Evolutionary conservation across 2,113 vertebrate genomes (phyloP).

Genomic region (Pedionomus torquatus): DNA sequence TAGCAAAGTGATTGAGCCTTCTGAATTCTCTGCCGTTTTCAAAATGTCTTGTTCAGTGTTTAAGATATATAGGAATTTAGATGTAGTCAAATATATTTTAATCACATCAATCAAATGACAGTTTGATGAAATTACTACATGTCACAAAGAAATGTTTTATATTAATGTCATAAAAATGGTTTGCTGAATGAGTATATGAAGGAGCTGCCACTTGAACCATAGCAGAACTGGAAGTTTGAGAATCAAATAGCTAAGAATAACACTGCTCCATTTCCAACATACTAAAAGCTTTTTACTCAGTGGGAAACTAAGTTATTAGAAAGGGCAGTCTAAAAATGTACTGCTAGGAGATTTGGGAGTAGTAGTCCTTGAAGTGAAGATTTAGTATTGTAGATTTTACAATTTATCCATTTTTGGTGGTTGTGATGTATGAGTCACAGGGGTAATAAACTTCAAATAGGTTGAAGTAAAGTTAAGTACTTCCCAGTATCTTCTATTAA

Average conservation of each 20-base stretch:
- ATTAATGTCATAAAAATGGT: conserved; percentile 28
- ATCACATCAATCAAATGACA: conserved; percentile 43
- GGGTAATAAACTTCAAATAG: conserved; percentile 79
- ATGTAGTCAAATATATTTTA: conserved; percentile 49
- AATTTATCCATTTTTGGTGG: conserved; percentile 74
- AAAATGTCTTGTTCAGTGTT: not conserved
- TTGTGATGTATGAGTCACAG: conserved; percentile 69
- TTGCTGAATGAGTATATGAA: conserved; percentile 3
- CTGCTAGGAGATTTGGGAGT: conserved; percentile 73
- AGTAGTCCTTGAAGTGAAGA: conserved; percentile 71
- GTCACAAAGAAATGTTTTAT: conserved; percentile 54
- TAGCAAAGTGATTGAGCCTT: not conserved
- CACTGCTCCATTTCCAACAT: conserved; percentile 60
- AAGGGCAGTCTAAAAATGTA: conserved; percentile 73
- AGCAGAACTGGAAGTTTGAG: conserved; percentile 63
- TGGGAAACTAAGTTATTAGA: conserved; percentile 73
- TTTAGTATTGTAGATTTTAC: conserved; percentile 75
- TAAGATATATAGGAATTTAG: conserved; percentile 16
- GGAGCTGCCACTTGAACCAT: conserved; percentile 38
- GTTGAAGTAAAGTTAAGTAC: conserved; percentile 73
- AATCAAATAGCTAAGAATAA: conserved; percentile 70
- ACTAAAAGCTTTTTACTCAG: conserved; percentile 73
- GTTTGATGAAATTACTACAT: conserved; percentile 51
- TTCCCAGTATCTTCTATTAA: conserved; percentile 74
- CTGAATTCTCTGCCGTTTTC: not conserved